These are phyloP conservation scores for Theonella swinhoei DNA, from an alignment of 37 sponge, comb jelly and placozoan genomes.

Conservation along the genomic window DNA sequence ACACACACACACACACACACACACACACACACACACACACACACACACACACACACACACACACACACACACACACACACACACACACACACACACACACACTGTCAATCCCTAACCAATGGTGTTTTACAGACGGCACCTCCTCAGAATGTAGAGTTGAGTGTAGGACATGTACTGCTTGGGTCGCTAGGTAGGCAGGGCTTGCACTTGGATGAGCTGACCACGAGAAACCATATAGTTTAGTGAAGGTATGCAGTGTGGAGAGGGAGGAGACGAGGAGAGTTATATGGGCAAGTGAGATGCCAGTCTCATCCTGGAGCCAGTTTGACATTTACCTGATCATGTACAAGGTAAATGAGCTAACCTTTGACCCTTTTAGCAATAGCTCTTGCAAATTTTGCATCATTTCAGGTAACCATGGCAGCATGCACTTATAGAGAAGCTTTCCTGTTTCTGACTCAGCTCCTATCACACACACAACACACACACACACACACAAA, in stretches of 20 bases:
- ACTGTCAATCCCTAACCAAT: no score
- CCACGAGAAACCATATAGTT: not conserved
- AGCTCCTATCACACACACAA: not conserved
- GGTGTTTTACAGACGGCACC: no score
- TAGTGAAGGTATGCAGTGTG: not conserved
- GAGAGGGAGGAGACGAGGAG: not conserved
- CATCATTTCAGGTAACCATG: constrained; percentile 57
- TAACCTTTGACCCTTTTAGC: constrained; percentile 13
- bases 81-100: constrained; percentile 7
- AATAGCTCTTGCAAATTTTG: constrained; percentile 7
- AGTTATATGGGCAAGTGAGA: not conserved
- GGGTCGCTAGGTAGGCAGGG: not conserved
- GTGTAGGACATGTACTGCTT: not conserved
- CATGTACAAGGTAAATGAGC: no score
- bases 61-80: constrained; percentile 8
- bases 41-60: not conserved
- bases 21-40: not conserved
- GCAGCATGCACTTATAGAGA: constrained; percentile 26
- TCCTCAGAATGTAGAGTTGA: no score
- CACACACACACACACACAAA: no score
- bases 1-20: not conserved
- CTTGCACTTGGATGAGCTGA: not conserved
- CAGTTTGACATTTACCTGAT: not conserved
- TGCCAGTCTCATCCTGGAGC: not conserved
- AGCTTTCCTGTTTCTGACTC: not conserved